phyloP scores from a whole-genome alignment of 2,113 vertebrate genomes.

The Athene cunicularia region DNA sequence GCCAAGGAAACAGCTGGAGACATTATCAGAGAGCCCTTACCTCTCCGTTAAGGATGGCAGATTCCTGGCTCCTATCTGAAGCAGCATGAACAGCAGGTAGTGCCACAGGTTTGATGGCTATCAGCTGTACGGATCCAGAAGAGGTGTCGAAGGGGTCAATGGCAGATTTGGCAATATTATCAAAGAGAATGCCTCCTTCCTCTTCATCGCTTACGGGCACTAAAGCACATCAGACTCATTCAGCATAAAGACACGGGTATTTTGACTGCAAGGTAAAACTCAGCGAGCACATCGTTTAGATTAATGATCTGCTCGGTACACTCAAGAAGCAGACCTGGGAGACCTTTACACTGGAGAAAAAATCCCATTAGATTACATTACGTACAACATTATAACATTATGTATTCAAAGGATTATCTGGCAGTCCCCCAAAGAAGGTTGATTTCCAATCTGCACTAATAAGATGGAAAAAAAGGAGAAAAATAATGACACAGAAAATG shows the following conservation, averaged over 20 bases:
- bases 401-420: neutral
- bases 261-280: neutral
- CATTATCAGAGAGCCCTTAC: conserved; percentile 68
- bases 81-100: conserved; percentile 83
- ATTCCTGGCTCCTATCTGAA: conserved; percentile 89
- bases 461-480: neutral
- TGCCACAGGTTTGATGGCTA: conserved; percentile 88
- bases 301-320: neutral
- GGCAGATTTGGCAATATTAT: conserved; percentile 73
- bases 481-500: neutral
- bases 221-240: conserved; percentile 62
- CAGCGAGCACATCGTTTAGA: neutral
- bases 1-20: neutral
- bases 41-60: conserved; percentile 89
- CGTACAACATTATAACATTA: neutral
- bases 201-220: conserved; percentile 78
- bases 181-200: conserved; percentile 77
- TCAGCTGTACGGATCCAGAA: conserved; percentile 94
- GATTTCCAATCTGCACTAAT: neutral
- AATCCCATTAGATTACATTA: neutral
- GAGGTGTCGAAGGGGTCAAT: conserved; percentile 91
- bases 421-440: neutral
- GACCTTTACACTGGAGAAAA: neutral
- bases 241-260: neutral
- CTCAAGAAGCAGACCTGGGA: neutral